Base-by-base conservation (phyloP, 2,113 vertebrate species). In the Podarcis muralis region DNA sequence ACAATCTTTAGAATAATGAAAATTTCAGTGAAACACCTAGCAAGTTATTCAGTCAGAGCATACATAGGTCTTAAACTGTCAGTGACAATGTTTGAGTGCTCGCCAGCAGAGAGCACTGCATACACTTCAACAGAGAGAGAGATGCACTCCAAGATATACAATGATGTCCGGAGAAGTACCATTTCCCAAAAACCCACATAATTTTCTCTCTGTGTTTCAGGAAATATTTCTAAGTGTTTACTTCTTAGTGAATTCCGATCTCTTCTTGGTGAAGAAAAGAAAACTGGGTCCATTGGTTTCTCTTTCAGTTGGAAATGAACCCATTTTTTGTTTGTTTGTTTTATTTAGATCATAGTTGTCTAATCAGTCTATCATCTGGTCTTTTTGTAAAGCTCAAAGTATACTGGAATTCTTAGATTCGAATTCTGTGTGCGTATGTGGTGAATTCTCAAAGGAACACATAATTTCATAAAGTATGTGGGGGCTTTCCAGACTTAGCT, bases 81-180 rank as follows among this genome's bases (percentile, higher is more conserved):
- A 15, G 20, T 85, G 32, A n/a, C 68, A 92, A 85, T 48, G 20
- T 80, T 48, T n/a, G 65, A 48, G 25, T 2, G 13, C 18, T 27
- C 9, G 94, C 93, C 95, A 95, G 93, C 88, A 96, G 94, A 93
- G 91, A 94, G 94, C 95, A 95, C 87, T 66, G 92, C 40, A 2
- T 11, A 62, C 92, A 53, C 81, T 89, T 37, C 81, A 92, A 92
- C 92, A 90, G 23, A 0, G 1, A 35, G 48, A 12, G 16, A 0
- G 3, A 69, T 68, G 16, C 30, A 25, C 0, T 0, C 12, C 40
- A 53, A 92, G 74, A 43, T 20, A 65, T 66, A 37, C 48, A 7
- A 90, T 37, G 65, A 79, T 76, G 53, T 30, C 6, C 59, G 40
- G 40, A 62, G 6, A 48, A 76, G 32, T 5, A n/a, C 23, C 13